Percentiles rank a stretch among this genome's conserved stretches.
These are phyloP conservation scores for Drosophila flavopinicola DNA, from an alignment of 2,888 invertebrate genomes.

Conservation along the genomic window DNA sequence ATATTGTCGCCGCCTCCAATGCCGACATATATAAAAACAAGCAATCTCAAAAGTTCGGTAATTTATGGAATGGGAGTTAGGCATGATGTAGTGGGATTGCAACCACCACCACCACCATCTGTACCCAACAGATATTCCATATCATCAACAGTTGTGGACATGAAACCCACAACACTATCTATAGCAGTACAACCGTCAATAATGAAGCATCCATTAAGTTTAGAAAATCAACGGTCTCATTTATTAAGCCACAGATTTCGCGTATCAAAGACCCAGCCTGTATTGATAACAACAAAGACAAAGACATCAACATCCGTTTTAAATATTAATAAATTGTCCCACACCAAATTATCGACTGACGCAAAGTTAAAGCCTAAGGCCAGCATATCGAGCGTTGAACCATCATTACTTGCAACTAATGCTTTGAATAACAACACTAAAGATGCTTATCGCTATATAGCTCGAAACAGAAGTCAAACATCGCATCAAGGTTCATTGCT, in stretches of 20 bases:
- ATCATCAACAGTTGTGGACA: background rate
- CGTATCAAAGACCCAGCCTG: background rate
- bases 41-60: background rate
- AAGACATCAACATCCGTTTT: background rate
- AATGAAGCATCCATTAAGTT: background rate
- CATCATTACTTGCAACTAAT: background rate
- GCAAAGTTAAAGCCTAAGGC: background rate
- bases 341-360: background rate
- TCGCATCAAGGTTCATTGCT: background rate
- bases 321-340: background rate
- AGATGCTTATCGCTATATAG: background rate
- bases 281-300: background rate
- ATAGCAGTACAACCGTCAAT: background rate
- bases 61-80: background rate
- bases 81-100: constrained; percentile 1
- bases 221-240: background rate
- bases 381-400: background rate
- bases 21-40: background rate
- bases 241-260: background rate
- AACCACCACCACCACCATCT: background rate
- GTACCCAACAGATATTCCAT: background rate
- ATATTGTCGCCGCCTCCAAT: background rate
- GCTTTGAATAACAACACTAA: background rate
- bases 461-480: background rate
- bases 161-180: background rate